A percentile compares a stretch with the other conserved stretches of the same genome.
Conservation (phyloP, 2,113 vertebrate genomes). For the Cettia cetti region DNA sequence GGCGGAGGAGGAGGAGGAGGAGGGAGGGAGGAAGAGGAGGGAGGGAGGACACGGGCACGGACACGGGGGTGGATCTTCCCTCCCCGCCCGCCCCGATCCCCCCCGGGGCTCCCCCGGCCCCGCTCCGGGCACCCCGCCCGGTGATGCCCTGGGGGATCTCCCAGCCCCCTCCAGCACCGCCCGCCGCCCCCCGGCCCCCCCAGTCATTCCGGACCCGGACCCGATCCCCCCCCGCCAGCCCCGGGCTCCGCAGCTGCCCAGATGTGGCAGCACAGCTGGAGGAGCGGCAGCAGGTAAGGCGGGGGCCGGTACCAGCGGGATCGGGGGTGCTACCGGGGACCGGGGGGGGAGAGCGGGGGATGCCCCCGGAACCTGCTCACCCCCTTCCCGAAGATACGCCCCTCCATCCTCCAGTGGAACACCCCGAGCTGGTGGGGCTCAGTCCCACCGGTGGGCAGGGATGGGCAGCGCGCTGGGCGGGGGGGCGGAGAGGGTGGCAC, state of each 20-base stretch:
- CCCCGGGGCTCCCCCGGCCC: too few species aligned
- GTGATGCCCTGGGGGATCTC: too few species aligned
- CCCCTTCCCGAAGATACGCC: neutral
- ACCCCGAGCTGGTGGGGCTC: neutral
- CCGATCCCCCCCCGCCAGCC: neutral
- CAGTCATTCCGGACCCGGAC: neutral
- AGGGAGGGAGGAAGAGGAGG: too few species aligned
- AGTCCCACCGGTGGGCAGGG: neutral
- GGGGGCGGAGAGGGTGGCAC: neutral
- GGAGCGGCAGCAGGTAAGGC: neutral
- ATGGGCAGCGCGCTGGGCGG: neutral
- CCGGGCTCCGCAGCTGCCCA: neutral
- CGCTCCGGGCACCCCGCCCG: too few species aligned
- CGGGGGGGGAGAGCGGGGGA: neutral
- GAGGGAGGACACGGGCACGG: too few species aligned
- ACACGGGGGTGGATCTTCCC: too few species aligned
- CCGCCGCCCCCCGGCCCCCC: neutral
- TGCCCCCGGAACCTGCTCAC: neutral
- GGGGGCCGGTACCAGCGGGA: neutral
- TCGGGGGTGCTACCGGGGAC: neutral
- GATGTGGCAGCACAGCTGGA: conserved; percentile 21
- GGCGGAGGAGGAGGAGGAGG: too few species aligned
- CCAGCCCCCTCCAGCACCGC: neutral
- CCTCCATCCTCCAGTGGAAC: neutral
- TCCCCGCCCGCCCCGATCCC: too few species aligned